These are phyloP conservation scores for Anser cygnoides DNA, from an alignment of 2,113 vertebrate species.

Conservation along the genomic window DNA sequence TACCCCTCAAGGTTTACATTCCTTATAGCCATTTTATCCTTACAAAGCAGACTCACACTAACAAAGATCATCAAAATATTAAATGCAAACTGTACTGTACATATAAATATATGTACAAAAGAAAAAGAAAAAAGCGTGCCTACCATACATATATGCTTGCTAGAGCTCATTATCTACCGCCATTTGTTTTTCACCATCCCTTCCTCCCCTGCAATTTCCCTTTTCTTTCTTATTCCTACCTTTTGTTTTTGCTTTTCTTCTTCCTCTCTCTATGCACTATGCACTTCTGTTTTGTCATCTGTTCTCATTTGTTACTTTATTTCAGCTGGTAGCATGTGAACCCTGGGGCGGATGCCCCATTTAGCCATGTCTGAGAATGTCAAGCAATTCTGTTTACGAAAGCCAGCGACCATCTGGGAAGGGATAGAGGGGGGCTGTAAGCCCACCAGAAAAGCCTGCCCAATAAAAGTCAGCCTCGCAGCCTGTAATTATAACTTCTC, in stretches of 20 bases:
- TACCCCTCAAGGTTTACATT: not conserved
- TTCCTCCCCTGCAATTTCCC: not conserved
- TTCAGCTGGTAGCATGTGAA: slow-evolving; percentile 50
- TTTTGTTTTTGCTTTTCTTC: slow-evolving; percentile 55
- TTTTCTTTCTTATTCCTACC: slow-evolving; percentile 49
- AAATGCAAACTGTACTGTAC: not conserved
- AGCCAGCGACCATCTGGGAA: slow-evolving; percentile 58
- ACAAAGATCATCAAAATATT: not conserved
- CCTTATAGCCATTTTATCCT: not conserved
- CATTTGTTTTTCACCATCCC: not conserved
- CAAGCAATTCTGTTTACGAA: slow-evolving; percentile 51
- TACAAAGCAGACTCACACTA: not conserved
- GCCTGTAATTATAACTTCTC: slow-evolving; percentile 66
- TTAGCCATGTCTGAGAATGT: slow-evolving; percentile 31
- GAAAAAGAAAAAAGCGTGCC: not conserved
- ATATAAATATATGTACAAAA: not conserved
- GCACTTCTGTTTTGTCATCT: slow-evolving; percentile 54
- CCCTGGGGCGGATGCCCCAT: not conserved
- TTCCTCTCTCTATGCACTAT: slow-evolving; percentile 24
- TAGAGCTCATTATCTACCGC: not conserved
- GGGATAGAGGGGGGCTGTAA: slow-evolving; percentile 33
- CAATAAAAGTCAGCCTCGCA: slow-evolving; percentile 68
- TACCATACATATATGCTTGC: not conserved
- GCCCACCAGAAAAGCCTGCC: slow-evolving; percentile 64
- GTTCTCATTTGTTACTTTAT: slow-evolving; percentile 61